Evolutionary conservation across 1,140 invertebrate genomes (phyloP), one percentile per base, ranked within the genome.

Genomic region (Magallana angulata): DNA sequence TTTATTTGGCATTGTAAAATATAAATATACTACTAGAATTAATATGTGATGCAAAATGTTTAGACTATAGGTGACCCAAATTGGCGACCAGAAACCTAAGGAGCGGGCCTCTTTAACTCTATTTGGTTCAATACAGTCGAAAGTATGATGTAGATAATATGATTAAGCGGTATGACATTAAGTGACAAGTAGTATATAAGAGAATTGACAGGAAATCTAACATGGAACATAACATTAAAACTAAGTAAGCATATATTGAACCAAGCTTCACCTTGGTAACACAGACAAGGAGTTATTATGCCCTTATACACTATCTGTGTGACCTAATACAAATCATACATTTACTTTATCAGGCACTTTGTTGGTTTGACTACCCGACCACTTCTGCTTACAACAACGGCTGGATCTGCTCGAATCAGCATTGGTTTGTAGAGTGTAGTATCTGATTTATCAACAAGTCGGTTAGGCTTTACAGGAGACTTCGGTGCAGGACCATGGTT

Each of bases 281-380:
- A 76, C n/a, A 18, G 36, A 24, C 7, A 76, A 76, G 71, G 71
- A 7, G 18, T 76, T 76, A 76, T 76, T 76, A 76, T 76, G 71
- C 71, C 71, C 71, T 76, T 60, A 84, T 18, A 30, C 82, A 58
- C 56, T 58, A 58, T 57, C 82, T 84, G 18, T 60, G 18, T 84
- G 7, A 18, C 8, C 82, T 58, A 59, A 58, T 30, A 59, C 48
- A 57, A 24, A 48, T n/a, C 36, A 57, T 14, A 56, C 12, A 11
- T 14, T 82, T 14, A 12, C 60, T 64, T n/a, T 59, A 48, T 7
- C 24, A n/a, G 48, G 11, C 60, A 7, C 12, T 30, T 58, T 36
- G 59, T 24, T 16, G 8, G 59, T 16, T 18, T 57, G 1, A 59
- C 30, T 24, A 24, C 24, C 24, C 24, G 24, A 24, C 24, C 24